Evolutionary conservation across 2,797 vertebrate species (phyloP).

Genomic region (Argyrosomus regius): DNA sequence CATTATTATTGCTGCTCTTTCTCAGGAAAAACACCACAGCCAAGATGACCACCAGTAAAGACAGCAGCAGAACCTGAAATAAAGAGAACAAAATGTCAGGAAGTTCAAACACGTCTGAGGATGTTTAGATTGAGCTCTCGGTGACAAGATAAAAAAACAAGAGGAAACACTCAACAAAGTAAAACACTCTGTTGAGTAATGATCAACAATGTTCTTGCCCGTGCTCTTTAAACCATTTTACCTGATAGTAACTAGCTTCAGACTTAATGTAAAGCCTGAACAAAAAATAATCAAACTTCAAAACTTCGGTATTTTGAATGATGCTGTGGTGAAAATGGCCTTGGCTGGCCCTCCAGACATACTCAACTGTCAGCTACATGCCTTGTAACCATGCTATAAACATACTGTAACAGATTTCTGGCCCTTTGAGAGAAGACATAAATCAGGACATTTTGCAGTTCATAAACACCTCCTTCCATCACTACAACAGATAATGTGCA

Average conservation of each 20-base stretch:
- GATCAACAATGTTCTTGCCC: neutral
- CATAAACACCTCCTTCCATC: constrained; percentile 1
- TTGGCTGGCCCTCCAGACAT: neutral
- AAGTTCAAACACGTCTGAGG: neutral
- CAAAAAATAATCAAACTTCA: neutral
- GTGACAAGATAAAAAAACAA: neutral
- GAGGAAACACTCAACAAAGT: neutral
- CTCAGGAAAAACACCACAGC: constrained; percentile 89
- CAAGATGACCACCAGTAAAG: constrained; percentile 88
- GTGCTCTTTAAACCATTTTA: neutral
- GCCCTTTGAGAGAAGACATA: neutral
- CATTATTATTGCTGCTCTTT: constrained; percentile 82
- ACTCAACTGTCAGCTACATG: constrained; percentile 1
- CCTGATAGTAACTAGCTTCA: neutral
- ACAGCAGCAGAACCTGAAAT: constrained; percentile 89
- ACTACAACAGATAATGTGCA: neutral
- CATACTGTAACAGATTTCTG: neutral
- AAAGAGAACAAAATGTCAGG: constrained; percentile 28
- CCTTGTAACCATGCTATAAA: constrained; percentile 29
- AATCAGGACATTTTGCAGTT: constrained; percentile 15
- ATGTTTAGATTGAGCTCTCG: constrained; percentile 1
- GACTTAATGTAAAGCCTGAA: neutral
- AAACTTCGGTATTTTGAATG: neutral
- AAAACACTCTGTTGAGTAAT: neutral
- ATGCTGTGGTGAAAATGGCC: neutral